Percentiles rank a stretch among this genome's conserved stretches.
Evolutionary conservation across 2,113 vertebrate genomes (phyloP).

Genomic region (Centropristis striata): DNA sequence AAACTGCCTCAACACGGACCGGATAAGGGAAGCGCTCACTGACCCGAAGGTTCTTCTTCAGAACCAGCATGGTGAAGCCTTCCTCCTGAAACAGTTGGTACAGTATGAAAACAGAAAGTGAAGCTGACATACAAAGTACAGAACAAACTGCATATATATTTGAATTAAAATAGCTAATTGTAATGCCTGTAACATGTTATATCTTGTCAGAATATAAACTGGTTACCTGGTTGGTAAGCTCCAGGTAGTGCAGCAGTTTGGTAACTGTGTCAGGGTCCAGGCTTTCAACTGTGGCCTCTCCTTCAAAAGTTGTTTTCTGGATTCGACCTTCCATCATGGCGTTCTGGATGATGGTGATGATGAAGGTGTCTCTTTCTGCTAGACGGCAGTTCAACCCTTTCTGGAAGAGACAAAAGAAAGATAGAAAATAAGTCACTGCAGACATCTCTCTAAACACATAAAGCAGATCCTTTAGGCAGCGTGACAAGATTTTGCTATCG

Average conservation of each 20-base stretch:
- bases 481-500: too few species aligned
- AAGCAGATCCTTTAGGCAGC: too few species aligned
- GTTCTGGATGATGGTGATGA: slow-evolving; percentile 86
- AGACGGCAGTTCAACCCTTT: slow-evolving; percentile 84
- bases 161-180: neutral
- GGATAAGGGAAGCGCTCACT: slow-evolving; percentile 87
- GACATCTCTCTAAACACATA: too few species aligned
- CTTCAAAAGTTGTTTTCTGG: slow-evolving; percentile 77
- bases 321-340: slow-evolving; percentile 87
- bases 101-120: neutral
- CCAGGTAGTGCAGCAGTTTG: slow-evolving; percentile 83
- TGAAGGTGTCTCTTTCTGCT: slow-evolving; percentile 85
- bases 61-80: slow-evolving; percentile 84
- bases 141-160: neutral
- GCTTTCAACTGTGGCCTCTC: slow-evolving; percentile 76
- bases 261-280: slow-evolving; percentile 82
- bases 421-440: neutral
- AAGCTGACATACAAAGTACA: neutral
- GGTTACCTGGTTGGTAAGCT: slow-evolving; percentile 76
- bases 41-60: slow-evolving; percentile 85
- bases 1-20: slow-evolving; percentile 82
- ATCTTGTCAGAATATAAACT: neutral
- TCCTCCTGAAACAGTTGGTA: slow-evolving; percentile 67
- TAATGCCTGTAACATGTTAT: neutral
- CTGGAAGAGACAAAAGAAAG: slow-evolving; percentile 22